Conservation (phyloP, 2,888 invertebrate genomes). For the Sphinx pinastri region DNA sequence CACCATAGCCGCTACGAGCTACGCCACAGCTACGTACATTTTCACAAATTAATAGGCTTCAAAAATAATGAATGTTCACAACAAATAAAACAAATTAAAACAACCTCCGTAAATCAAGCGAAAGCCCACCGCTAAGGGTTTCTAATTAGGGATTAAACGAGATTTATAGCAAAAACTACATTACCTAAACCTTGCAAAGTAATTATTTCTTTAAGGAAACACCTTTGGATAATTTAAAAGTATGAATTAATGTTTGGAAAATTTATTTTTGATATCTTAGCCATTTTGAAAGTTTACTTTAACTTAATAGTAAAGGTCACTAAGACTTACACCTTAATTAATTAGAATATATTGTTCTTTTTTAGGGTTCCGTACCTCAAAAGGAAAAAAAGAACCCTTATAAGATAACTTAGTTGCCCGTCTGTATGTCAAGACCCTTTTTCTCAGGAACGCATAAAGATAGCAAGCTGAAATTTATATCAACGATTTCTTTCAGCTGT, state of each 20-base stretch:
- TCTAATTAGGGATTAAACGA: constrained; percentile 27
- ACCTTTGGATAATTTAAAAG: background rate
- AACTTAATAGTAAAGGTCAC: background rate
- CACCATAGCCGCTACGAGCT: no score
- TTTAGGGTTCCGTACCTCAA: no score
- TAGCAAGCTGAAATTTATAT: no score
- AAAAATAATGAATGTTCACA: constrained; percentile 27
- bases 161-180: constrained; percentile 28
- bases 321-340: no score
- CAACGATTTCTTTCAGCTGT: no score
- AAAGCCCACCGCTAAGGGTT: constrained; percentile 26
- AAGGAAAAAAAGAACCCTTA: no score
- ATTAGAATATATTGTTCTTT: no score
- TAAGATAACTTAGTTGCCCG: no score
- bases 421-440: no score
- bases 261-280: background rate
- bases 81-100: constrained; percentile 30
- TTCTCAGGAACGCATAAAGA: no score
- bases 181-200: constrained; percentile 5
- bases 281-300: background rate
- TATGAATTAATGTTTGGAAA: constrained; percentile 1
- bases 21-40: background rate
- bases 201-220: constrained; percentile 15
- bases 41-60: constrained; percentile 5
- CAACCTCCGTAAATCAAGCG: constrained; percentile 26